phyloP scores from a whole-genome alignment of 2,888 invertebrate genomes.

The Antheraea yamamai region DNA sequence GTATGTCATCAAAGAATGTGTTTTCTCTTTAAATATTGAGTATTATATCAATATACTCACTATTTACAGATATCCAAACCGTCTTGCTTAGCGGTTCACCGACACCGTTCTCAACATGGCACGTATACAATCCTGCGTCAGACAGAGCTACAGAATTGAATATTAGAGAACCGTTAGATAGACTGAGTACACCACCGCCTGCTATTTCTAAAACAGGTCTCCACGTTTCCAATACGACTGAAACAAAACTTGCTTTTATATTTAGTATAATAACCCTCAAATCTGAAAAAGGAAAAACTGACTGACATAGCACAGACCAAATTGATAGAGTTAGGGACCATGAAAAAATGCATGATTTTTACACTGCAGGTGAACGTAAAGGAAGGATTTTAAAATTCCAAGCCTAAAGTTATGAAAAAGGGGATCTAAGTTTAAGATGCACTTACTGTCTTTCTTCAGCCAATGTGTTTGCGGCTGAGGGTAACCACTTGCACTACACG shows the following conservation, averaged over 20 bases:
- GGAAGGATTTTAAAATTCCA: too few species aligned
- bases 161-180: slow-evolving; percentile 75
- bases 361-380: too few species aligned
- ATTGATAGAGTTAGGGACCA: too few species aligned
- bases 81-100: slow-evolving; percentile 77
- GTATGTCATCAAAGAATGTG: neutral
- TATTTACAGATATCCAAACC: slow-evolving; percentile 77
- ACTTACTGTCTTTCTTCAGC: slow-evolving; percentile 87
- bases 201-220: slow-evolving; percentile 75
- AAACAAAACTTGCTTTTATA: slow-evolving; percentile 25
- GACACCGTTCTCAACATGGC: slow-evolving; percentile 79
- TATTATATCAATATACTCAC: slow-evolving; percentile 51
- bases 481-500: slow-evolving; percentile 91
- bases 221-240: slow-evolving; percentile 73
- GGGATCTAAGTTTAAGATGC: slow-evolving; percentile 23
- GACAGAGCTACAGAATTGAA: slow-evolving; percentile 73
- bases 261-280: neutral
- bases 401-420: neutral
- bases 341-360: too few species aligned
- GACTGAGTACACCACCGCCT: slow-evolving; percentile 74
- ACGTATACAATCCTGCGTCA: slow-evolving; percentile 75
- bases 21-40: neutral
- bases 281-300: too few species aligned
- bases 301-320: too few species aligned
- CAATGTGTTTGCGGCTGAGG: slow-evolving; percentile 89